These are phyloP conservation scores for Eulemur albifrons DNA, from an alignment of 2,797 vertebrate species.

Conservation along the genomic window DNA sequence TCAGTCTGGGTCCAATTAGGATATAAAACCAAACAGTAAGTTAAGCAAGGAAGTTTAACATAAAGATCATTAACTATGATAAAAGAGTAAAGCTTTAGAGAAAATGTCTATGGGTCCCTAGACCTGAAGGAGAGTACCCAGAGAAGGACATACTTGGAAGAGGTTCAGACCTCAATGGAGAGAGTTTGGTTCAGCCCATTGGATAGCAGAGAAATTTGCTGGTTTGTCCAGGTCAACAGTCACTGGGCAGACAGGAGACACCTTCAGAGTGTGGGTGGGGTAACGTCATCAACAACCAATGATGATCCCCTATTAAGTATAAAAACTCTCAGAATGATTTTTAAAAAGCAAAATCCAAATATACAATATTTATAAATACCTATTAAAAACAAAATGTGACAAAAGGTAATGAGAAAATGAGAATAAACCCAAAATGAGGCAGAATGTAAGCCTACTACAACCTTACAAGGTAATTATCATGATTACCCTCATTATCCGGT, in stretches of 20 bases:
- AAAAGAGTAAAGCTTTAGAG: background rate
- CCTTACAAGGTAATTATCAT: background rate
- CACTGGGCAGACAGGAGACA: no score
- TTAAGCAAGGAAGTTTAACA: background rate
- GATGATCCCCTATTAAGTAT: background rate
- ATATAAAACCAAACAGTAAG: background rate
- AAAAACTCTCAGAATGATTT: background rate
- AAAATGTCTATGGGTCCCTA: background rate
- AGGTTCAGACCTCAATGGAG: background rate
- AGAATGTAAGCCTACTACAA: background rate
- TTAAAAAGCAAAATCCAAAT: background rate
- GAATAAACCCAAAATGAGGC: background rate
- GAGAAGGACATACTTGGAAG: background rate
- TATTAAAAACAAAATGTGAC: background rate
- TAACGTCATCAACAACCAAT: background rate
- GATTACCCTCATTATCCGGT: background rate
- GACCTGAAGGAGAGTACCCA: background rate
- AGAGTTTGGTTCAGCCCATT: background rate
- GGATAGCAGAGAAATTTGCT: background rate
- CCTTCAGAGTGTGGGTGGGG: background rate
- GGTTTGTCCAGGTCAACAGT: background rate
- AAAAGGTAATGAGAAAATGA: background rate
- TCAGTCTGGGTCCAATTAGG: background rate
- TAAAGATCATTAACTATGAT: background rate
- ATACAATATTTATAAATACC: background rate